Evolutionary conservation across 2,797 vertebrate species (phyloP), one percentile per base, ranked within the genome.

Genomic region (Lagocephalus sceleratus): DNA sequence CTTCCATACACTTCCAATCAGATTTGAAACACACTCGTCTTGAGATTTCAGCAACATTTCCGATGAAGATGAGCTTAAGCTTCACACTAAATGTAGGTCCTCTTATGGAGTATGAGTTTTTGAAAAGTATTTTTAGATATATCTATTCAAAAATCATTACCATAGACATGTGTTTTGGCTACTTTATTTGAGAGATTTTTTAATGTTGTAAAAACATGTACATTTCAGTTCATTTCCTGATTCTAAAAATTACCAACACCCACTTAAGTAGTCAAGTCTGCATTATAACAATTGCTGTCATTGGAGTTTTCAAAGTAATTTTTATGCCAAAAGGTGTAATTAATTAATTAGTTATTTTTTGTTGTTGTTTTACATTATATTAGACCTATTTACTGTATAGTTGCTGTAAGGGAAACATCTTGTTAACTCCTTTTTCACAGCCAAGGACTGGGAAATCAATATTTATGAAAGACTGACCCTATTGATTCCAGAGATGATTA

Each of bases 21-120:
- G 69, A 76, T 77, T 68, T 57, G 17, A 66, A 60, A 63, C 64
- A 65, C 68, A 80, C 80, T 73, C 54, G 60, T 71, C n/a, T 60
- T 72, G 48, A 51, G 71, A 75, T 71, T 65, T 40, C 70, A 63
- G 7, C 15, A 2, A 16, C n/a, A 6, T 40, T 2, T 40, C 15
- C 15, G 10, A 3, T 5, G 39, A 40, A 40, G 39, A 40, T n/a
- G n/a, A 40, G n/a, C n/a, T 54, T 39, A 65, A 44, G 57, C 47
- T 55, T 68, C 52, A 63, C 39, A 64, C 48, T 21, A 71, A 65
- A 32, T 54, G 14, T 6, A 42, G 22, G 60, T 66, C 43, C 51
- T 44, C 47, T 14, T 20, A 22, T 25, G 23, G 7, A 4, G 4
- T 7, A 4, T 25, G 23, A 35, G 32, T 35, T 14, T 10, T 35